phyloP scores from a whole-genome alignment of 2,113 vertebrate genomes.

The Lophochroa leadbeateri region DNA sequence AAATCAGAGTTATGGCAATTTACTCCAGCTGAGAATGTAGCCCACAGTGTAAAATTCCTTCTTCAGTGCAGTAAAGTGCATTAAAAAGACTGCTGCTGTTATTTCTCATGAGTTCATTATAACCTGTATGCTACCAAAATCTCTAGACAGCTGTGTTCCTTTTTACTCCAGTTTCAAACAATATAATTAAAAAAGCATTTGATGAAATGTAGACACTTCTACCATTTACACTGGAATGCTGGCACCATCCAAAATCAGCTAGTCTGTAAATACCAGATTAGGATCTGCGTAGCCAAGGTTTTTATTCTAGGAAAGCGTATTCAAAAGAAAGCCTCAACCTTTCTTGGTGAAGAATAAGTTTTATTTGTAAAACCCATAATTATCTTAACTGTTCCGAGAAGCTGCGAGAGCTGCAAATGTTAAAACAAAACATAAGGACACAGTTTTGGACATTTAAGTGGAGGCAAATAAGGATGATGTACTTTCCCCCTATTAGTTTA shows the following conservation, averaged over 20 bases:
- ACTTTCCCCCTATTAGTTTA: conserved; percentile 73
- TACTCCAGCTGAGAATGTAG: conserved; percentile 38
- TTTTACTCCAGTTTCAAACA: conserved; percentile 73
- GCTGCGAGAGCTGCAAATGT: conserved; percentile 40
- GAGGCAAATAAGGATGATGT: conserved; percentile 62
- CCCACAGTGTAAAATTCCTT: conserved; percentile 58
- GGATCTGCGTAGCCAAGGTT: conserved; percentile 51
- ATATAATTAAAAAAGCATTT: conserved; percentile 75
- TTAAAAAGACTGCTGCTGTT: conserved; percentile 39
- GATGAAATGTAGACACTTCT: conserved; percentile 70
- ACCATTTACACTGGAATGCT: conserved; percentile 70
- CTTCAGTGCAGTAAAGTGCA: conserved; percentile 4
- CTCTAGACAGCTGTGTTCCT: conserved; percentile 67
- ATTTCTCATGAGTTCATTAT: conserved; percentile 65
- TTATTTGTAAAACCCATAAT: conserved; percentile 69
- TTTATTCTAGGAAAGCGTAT: conserved; percentile 49
- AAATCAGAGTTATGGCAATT: conserved; percentile 37
- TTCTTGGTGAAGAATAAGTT: conserved; percentile 50
- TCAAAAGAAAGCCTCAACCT: conserved; percentile 56
- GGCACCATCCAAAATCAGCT: conserved; percentile 62
- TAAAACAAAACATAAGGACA: conserved; percentile 45
- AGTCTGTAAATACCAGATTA: conserved; percentile 76
- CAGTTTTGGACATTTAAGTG: conserved; percentile 46
- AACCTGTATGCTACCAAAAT: conserved; percentile 51
- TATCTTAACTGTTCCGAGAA: conserved; percentile 63